Evolutionary conservation across 2,888 invertebrate species (phyloP).

Genomic region (Theristus sp.): DNA sequence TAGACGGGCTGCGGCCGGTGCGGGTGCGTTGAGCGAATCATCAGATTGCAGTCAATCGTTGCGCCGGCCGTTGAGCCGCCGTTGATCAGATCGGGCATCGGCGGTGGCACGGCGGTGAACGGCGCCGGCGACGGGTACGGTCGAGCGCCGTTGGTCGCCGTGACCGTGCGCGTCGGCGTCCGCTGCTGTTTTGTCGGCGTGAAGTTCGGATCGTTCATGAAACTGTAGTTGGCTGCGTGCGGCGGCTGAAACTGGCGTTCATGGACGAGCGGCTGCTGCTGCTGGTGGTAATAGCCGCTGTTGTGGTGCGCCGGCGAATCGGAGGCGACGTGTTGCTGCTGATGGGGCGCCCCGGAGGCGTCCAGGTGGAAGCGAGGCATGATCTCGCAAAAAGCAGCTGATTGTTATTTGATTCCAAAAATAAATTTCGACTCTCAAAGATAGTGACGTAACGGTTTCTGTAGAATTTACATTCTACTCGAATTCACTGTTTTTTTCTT

Average conservation of each 20-base stretch:
- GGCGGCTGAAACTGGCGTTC: neutral
- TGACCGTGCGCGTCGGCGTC: neutral
- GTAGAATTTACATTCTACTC: too few relatives aligned
- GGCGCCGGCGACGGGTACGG: too few relatives aligned
- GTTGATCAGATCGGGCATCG: too few relatives aligned
- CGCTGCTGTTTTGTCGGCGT: neutral
- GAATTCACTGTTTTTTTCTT: too few relatives aligned
- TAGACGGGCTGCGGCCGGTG: neutral
- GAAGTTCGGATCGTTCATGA: neutral
- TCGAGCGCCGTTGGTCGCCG: neutral
- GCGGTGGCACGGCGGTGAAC: too few relatives aligned
- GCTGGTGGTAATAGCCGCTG: neutral
- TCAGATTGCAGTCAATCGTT: neutral
- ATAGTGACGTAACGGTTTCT: too few relatives aligned
- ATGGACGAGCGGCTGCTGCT: neutral
- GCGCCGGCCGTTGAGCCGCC: neutral
- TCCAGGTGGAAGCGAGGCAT: too few relatives aligned
- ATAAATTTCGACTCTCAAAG: too few relatives aligned
- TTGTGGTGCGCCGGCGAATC: neutral
- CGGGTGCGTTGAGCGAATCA: neutral
- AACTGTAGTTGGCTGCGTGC: neutral
- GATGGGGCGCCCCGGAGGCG: too few relatives aligned
- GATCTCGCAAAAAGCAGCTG: too few relatives aligned
- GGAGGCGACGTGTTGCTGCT: too few relatives aligned
- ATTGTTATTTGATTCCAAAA: too few relatives aligned